These are phyloP conservation scores for Ophioninae sp. DNA, from an alignment of 2,888 invertebrate genomes.

Conservation along the genomic window DNA sequence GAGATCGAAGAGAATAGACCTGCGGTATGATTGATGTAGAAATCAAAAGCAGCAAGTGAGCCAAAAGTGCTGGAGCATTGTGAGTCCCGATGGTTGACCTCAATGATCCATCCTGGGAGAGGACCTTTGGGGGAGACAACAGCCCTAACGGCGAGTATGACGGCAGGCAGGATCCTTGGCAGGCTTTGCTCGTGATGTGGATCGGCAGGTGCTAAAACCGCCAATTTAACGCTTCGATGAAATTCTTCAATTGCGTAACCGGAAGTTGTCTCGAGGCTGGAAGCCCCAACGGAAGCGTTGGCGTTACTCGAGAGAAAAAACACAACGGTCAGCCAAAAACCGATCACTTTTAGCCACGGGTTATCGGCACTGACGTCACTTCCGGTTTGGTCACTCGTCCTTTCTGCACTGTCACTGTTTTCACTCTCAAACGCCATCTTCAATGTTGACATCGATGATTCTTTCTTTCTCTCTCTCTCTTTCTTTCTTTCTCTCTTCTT, in stretches of 20 bases:
- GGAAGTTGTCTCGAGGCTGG: conserved; percentile 7
- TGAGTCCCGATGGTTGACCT: conserved; percentile 87
- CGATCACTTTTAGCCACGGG: conserved; percentile 25
- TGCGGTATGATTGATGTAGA: conserved; percentile 86
- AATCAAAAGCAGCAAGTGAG: conserved; percentile 90
- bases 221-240: conserved; percentile 82
- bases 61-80: conserved; percentile 90
- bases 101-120: conserved; percentile 86
- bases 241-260: conserved; percentile 8
- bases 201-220: conserved; percentile 85
- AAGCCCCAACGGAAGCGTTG: conserved; percentile 30
- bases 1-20: conserved; percentile 80
- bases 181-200: conserved; percentile 85
- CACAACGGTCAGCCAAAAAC: conserved; percentile 10
- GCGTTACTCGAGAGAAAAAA: conserved; percentile 12
- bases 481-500: neutral
- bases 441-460: neutral
- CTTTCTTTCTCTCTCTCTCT: neutral
- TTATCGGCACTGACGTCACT: neutral
- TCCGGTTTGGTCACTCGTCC: neutral
- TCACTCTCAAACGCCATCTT: conserved; percentile 34
- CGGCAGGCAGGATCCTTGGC: conserved; percentile 86
- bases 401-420: conserved; percentile 26
- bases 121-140: conserved; percentile 84
- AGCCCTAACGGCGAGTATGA: conserved; percentile 86